Evolutionary conservation across 2,113 vertebrate species (phyloP).

Genomic region (Oreotrochilus melanogaster): DNA sequence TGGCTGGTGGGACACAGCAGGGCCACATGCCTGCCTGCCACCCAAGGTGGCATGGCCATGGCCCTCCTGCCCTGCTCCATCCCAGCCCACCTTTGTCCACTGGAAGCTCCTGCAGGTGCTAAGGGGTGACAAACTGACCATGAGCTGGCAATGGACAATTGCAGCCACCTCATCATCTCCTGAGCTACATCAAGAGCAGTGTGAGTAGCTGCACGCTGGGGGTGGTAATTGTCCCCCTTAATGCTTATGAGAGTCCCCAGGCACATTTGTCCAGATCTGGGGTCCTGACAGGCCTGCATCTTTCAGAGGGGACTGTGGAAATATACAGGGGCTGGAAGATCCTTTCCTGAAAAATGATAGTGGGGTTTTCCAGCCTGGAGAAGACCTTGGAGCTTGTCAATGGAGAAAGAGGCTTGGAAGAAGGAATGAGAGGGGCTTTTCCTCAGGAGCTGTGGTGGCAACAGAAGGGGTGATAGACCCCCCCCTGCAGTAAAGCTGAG

Average conservation of each 20-base stretch:
- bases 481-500: too few relatives aligned
- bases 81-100: background rate
- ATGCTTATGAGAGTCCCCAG: rapidly evolving
- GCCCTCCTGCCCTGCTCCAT: background rate
- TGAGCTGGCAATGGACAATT: rapidly evolving
- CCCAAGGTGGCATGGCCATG: rapidly evolving
- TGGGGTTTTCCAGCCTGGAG: background rate
- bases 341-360: background rate
- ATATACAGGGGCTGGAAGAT: background rate
- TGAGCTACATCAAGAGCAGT: rapidly evolving
- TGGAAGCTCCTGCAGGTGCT: background rate
- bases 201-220: rapidly evolving
- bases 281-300: rapidly evolving
- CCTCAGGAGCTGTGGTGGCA: rapidly evolving
- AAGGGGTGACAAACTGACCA: background rate
- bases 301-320: background rate
- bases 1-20: background rate
- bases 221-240: rapidly evolving
- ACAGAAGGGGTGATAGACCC: background rate
- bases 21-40: too few relatives aligned
- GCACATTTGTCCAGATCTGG: background rate
- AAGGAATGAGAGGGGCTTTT: background rate
- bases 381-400: rapidly evolving
- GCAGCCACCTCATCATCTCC: background rate
- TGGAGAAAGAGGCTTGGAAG: background rate